Conservation (phyloP, 2,797 vertebrate species). For the Poecilia wingei region DNA sequence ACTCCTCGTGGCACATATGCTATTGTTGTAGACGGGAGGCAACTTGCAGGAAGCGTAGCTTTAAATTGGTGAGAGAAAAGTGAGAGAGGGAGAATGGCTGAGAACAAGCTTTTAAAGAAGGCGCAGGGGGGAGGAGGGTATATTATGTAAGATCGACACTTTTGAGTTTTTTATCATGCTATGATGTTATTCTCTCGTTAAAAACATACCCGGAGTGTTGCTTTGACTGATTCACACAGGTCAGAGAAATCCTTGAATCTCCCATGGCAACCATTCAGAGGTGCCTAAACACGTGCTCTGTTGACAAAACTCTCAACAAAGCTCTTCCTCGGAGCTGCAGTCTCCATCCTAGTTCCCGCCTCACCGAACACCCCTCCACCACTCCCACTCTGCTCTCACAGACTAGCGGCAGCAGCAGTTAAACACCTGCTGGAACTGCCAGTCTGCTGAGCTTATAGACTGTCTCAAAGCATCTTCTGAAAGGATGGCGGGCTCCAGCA, state of each 20-base stretch:
- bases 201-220: neutral
- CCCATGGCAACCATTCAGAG: neutral
- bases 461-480: neutral
- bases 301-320: neutral
- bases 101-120: slow-evolving; percentile 1
- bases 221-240: neutral
- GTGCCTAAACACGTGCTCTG: neutral
- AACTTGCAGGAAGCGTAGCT: slow-evolving; percentile 22
- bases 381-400: neutral
- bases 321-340: neutral
- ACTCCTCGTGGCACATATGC: slow-evolving; percentile 63
- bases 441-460: too few species aligned
- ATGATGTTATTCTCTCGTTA: neutral
- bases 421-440: neutral
- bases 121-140: too few species aligned
- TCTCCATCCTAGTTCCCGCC: neutral
- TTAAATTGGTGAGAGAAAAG: slow-evolving; percentile 30
- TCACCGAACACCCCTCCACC: neutral
- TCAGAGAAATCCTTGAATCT: neutral
- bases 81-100: neutral
- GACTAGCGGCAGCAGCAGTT: neutral
- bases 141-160: neutral
- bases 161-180: neutral
- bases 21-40: slow-evolving; percentile 43
- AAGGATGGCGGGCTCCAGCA: neutral